phyloP scores from a whole-genome alignment of 1,140 invertebrate genomes.

The Brachionus asplanchnoidis region DNA sequence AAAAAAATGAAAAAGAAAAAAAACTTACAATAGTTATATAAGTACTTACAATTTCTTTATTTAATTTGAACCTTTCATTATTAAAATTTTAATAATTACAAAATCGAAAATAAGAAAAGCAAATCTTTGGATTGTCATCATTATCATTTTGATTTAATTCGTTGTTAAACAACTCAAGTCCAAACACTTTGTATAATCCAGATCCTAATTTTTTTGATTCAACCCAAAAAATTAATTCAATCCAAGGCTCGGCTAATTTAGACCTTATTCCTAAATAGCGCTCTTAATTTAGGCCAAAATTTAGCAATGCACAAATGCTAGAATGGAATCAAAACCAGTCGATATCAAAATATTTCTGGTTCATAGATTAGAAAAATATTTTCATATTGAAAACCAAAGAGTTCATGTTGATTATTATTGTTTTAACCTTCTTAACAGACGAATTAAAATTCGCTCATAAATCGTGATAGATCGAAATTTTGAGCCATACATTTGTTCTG shows the following conservation, averaged over 20 bases:
- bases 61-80: constrained; percentile 6
- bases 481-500: not conserved
- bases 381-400: not conserved
- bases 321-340: not conserved
- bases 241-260: not conserved
- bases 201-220: not conserved
- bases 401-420: constrained; percentile 27
- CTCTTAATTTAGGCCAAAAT: not conserved
- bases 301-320: not conserved
- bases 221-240: not conserved
- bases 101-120: not conserved
- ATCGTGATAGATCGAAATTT: not conserved
- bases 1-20: not conserved
- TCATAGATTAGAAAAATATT: not conserved
- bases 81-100: constrained; percentile 3
- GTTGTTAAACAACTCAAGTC: not conserved
- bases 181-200: constrained; percentile 21
- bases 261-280: not conserved
- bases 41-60: constrained; percentile 14
- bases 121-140: constrained; percentile 18
- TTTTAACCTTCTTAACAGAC: constrained; percentile 2
- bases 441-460: not conserved
- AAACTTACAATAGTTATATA: not conserved
- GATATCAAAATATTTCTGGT: not conserved
- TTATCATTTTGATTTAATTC: constrained; percentile 33